A percentile compares a stretch with the other conserved stretches of the same genome.
Conservation (phyloP, 2,113 vertebrate species). For the Halichoerus grypus region DNA sequence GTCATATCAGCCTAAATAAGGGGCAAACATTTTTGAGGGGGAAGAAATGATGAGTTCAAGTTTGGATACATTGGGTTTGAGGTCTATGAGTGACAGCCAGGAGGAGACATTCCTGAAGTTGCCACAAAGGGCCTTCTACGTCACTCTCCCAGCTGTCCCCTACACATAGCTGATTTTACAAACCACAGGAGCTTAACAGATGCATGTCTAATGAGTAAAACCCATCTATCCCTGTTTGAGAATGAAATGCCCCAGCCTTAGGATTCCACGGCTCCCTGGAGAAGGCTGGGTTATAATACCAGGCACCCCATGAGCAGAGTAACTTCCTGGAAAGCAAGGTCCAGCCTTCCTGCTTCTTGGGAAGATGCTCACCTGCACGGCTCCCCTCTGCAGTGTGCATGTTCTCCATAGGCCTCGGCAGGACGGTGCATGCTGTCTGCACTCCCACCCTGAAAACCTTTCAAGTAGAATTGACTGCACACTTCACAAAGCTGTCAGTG, state of each 20-base stretch:
- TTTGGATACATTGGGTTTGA: not conserved
- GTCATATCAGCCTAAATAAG: not conserved
- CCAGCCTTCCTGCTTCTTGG: not conserved
- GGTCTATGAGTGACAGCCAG: not conserved
- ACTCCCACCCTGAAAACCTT: not conserved
- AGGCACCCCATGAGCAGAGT: not conserved
- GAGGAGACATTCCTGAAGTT: not conserved
- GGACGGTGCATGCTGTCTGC: not conserved
- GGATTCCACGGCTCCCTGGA: not conserved
- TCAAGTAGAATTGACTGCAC: not conserved
- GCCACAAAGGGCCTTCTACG: not conserved
- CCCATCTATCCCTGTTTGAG: not conserved
- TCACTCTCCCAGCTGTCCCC: not conserved
- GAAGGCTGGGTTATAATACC: not conserved
- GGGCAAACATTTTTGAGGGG: not conserved
- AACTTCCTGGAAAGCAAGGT: not conserved
- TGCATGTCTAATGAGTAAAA: not conserved
- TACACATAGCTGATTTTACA: not conserved
- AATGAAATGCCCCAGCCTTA: not conserved
- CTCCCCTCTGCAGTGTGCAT: not conserved
- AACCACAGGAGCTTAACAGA: conserved; percentile 37
- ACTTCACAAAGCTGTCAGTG: not conserved
- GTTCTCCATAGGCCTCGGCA: not conserved
- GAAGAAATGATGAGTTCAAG: not conserved
- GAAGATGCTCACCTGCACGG: not conserved